Evolutionary conservation across 2,888 invertebrate genomes (phyloP).

Genomic region (Thecophora atra): DNA sequence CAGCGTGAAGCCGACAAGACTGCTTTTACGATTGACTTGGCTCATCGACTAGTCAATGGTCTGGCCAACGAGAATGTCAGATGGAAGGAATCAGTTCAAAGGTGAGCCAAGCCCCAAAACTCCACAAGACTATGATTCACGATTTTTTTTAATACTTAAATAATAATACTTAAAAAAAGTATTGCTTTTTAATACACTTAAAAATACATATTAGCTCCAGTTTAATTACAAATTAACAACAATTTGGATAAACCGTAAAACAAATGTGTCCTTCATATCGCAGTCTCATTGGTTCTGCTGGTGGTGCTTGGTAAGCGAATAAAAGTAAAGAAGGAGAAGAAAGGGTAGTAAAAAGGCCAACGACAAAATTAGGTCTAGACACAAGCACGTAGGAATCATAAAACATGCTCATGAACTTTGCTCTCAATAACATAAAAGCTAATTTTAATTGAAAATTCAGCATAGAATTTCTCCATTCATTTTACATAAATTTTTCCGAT

Average conservation of each 20-base stretch:
- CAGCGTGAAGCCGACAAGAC: conserved; percentile 94
- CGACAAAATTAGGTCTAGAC: not conserved
- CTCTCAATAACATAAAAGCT: not conserved
- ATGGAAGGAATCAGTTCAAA: conserved; percentile 63
- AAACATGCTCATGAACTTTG: not conserved
- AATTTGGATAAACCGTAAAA: too few relatives aligned
- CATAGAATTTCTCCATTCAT: not conserved
- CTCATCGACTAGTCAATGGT: conserved; percentile 91
- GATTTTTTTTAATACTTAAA: too few relatives aligned
- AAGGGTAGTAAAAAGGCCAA: not conserved
- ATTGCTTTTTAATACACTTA: too few relatives aligned
- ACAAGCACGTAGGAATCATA: not conserved
- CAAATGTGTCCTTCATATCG: not conserved
- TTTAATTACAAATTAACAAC: too few relatives aligned
- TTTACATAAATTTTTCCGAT: not conserved
- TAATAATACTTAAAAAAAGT: too few relatives aligned
- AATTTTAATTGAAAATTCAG: not conserved
- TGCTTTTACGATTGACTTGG: conserved; percentile 86
- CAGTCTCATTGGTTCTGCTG: not conserved
- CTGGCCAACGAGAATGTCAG: conserved; percentile 86
- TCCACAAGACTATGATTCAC: not conserved
- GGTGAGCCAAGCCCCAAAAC: conserved; percentile 48
- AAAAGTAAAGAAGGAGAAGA: not conserved
- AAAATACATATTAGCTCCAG: too few relatives aligned
- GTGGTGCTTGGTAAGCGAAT: not conserved